A percentile compares a stretch with the other conserved stretches of the same genome.
Evolutionary conservation across 1,140 invertebrate genomes (phyloP).

Genomic region (Zaprionus africanus): DNA sequence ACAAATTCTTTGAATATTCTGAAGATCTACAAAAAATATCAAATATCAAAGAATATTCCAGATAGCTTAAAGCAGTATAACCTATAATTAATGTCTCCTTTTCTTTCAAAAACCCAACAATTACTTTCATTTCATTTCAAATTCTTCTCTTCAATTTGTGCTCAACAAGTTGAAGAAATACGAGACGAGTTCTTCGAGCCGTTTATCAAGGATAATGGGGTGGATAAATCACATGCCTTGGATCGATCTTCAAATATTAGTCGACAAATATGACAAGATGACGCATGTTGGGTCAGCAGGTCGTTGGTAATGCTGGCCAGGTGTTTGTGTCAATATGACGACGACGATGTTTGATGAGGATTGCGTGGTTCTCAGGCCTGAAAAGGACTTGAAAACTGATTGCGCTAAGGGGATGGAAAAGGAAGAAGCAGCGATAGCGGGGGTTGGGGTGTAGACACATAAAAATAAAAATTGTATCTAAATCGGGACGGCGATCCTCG

Average conservation of each 20-base stretch:
- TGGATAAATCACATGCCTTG: background rate
- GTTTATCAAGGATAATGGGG: constrained; percentile 6
- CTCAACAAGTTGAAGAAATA: background rate
- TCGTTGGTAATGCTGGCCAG: constrained; percentile 58
- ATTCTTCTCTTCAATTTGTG: background rate
- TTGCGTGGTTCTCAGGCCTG: constrained; percentile 15
- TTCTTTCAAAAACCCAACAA: background rate
- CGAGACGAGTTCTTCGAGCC: background rate
- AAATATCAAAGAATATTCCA: no score
- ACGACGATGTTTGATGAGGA: constrained; percentile 69
- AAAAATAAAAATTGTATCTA: constrained; percentile 67
- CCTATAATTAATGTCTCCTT: background rate
- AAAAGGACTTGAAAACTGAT: constrained; percentile 24
- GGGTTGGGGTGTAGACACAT: constrained; percentile 15
- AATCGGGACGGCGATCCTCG: constrained; percentile 56
- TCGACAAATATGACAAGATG: constrained; percentile 22
- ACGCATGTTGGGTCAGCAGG: constrained; percentile 35
- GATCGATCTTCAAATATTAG: background rate
- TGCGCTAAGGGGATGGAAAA: constrained; percentile 20
- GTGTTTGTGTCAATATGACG: constrained; percentile 71
- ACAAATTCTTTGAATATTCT: background rate
- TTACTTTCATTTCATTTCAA: background rate
- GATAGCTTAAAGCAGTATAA: background rate
- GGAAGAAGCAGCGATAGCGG: background rate
- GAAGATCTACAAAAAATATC: background rate